Conservation (phyloP, 2,797 vertebrate genomes). For the Eremophila alpestris region DNA sequence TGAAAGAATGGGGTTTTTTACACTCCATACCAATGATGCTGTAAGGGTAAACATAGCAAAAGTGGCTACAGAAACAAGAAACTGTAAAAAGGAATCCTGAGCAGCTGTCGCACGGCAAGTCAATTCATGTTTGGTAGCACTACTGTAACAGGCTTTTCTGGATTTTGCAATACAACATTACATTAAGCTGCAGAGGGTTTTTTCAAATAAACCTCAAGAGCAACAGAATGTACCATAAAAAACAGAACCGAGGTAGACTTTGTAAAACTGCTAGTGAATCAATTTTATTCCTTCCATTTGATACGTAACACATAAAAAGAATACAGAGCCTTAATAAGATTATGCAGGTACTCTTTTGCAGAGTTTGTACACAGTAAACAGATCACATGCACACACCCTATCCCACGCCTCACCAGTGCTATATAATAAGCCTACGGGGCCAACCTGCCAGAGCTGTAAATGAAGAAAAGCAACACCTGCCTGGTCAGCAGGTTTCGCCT, state of each 20-base stretch:
- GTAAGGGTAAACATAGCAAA: not conserved
- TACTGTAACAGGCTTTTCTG: conserved; percentile 19
- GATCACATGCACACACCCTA: not conserved
- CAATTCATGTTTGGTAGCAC: not conserved
- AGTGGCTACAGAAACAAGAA: not conserved
- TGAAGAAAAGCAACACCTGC: not conserved
- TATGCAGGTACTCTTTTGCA: not conserved
- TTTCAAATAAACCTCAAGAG: not conserved
- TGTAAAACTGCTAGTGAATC: not conserved
- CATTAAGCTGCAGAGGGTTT: not conserved
- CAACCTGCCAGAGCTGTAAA: not conserved
- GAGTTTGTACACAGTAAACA: not conserved
- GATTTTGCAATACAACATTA: not conserved
- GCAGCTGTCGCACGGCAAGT: not conserved
- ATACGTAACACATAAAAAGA: not conserved
- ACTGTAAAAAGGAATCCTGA: not conserved
- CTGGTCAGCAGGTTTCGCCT: not conserved
- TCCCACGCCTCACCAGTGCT: fast-evolving
- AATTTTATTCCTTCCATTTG: not conserved
- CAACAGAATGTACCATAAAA: not conserved
- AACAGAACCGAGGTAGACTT: not conserved
- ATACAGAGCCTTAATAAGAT: not conserved
- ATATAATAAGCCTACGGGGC: not conserved
- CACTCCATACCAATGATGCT: not conserved
- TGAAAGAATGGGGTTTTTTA: not conserved